Evolutionary conservation across 2,113 vertebrate species (phyloP), one percentile per base, ranked within the genome.

Genomic region (Parus major): DNA sequence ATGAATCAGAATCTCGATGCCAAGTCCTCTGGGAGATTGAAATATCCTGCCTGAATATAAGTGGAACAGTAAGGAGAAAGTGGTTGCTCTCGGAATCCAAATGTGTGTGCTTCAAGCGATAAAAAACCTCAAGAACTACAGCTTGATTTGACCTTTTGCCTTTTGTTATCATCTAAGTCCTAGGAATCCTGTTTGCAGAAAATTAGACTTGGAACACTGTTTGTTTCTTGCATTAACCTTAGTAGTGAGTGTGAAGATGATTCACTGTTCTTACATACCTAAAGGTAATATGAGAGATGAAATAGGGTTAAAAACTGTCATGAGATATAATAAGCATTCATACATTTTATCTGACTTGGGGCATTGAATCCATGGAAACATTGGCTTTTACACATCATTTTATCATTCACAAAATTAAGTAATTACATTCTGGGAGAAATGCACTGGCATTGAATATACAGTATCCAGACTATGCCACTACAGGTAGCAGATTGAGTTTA

Each of bases 401-500:
- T 97, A 92, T 97, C 96, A 97, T 97, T 97, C 96, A 96, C 96
- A 97, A 96, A 97, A 97, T 95, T 88, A 97, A 97, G 90, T 96
- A 95, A 97, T 97, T 97, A 95, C 65, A 91, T 90, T 87, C 84
- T 89, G 77, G 73, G 93, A 94, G 88, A 93, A 96, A 88, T 84
- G 81, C 87, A 81, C 52, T 92, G 92, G 93, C 91, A 79, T 44
- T 82, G 91, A 96, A 92, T 96, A 91, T 95, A 96, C 82, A 66
- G 93, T 85, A 87, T 44, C 90, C 95, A 93, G 94, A 88, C 52
- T 93, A 97, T 97, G 97, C 97, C 96, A 91, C 96, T 96, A 95
- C 96, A 97, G 97, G 97, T 98, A 99, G 97, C 99, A 99, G 99
- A 98, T 99, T 99, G 99, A 97, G 96, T 99, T 99, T 99, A 99